Conservation (phyloP, 2,113 vertebrate genomes). For the Glaucomys volans region DNA sequence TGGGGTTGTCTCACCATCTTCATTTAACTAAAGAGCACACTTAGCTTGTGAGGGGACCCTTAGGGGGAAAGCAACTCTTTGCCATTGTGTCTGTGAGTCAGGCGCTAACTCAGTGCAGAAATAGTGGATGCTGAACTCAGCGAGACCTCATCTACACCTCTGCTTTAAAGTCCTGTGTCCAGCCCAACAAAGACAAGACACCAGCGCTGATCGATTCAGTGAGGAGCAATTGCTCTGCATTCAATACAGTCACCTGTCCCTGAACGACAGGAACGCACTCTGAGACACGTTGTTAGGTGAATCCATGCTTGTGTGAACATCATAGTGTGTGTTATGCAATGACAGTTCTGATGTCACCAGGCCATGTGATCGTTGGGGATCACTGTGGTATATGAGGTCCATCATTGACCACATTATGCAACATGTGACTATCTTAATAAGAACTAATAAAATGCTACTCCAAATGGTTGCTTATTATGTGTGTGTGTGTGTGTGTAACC, state of each 20-base stretch:
- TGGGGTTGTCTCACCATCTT: not conserved
- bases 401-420: too few relatives aligned
- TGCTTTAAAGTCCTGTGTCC: not conserved
- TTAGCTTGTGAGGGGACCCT: not conserved
- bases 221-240: not conserved
- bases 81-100: not conserved
- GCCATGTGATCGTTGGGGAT: rapidly evolving
- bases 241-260: not conserved
- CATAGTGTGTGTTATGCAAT: too few relatives aligned
- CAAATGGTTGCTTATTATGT: not conserved
- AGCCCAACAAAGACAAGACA: not conserved
- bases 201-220: too few relatives aligned
- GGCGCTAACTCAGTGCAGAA: not conserved
- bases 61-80: not conserved
- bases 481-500: too few relatives aligned
- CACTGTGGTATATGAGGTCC: not conserved
- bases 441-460: conserved; percentile 39
- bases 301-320: not conserved
- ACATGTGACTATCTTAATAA: not conserved
- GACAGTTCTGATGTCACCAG: too few relatives aligned
- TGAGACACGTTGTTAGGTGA: rapidly evolving
- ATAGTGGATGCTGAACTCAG: not conserved
- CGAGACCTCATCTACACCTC: not conserved
- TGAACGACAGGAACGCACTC: not conserved
- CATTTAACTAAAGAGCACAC: not conserved